Evolutionary conservation across 2,888 invertebrate species (phyloP).

Genomic region (Oscheius myriophilus): DNA sequence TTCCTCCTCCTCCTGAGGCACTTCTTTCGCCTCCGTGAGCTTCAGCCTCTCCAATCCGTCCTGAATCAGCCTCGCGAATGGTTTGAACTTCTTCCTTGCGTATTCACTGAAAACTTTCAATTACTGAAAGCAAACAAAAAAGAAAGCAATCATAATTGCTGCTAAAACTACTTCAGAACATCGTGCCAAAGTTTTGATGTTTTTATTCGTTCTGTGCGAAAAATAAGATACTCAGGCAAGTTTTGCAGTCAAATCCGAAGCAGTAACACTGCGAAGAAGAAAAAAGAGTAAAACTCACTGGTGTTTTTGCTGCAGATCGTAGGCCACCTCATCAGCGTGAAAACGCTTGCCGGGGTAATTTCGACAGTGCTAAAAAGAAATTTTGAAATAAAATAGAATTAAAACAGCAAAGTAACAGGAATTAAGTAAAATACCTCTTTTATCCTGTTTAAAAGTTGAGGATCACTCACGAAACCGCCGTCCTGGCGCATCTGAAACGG

Average conservation of each 20-base stretch:
- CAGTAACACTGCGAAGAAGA: too few relatives aligned
- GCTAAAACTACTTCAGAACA: too few relatives aligned
- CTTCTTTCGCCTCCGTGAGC: background rate
- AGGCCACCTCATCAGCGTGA: slow-evolving; percentile 45
- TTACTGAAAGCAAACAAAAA: background rate
- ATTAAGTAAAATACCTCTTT: slow-evolving; percentile 36
- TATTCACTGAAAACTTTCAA: slow-evolving; percentile 45
- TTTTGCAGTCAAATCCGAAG: too few relatives aligned
- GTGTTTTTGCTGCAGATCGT: slow-evolving; percentile 52
- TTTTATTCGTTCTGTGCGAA: too few relatives aligned
- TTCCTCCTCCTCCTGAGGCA: slow-evolving; percentile 1
- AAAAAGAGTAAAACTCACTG: slow-evolving; percentile 10
- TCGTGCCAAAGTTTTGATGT: too few relatives aligned
- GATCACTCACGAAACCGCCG: slow-evolving; percentile 41
- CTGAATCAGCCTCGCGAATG: slow-evolving; percentile 44
- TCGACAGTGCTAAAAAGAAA: slow-evolving; percentile 34
- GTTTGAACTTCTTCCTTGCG: slow-evolving; percentile 46
- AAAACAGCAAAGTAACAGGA: background rate
- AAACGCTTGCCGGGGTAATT: slow-evolving; percentile 37
- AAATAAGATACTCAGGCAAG: too few relatives aligned
- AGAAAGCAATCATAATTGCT: too few relatives aligned
- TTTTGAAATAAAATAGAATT: background rate
- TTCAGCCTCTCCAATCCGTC: slow-evolving; percentile 36
- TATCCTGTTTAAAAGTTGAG: slow-evolving; percentile 40
- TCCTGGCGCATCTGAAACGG: slow-evolving; percentile 8